Conservation (phyloP, 2,888 invertebrate species). For the Drosophila yooni region DNA sequence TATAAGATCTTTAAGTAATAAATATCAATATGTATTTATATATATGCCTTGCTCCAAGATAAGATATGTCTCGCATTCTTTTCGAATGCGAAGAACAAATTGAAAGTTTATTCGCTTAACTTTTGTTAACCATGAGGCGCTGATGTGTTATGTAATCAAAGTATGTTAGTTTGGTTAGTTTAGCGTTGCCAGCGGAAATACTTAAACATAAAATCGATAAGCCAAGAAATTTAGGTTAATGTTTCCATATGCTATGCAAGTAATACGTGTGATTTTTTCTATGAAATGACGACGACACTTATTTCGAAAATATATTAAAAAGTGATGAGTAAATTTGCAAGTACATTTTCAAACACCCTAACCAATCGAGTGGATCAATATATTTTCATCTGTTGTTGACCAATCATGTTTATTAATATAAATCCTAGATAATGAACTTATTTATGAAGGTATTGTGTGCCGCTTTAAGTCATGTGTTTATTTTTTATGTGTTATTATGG, state of each 20-base stretch:
- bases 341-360: background rate
- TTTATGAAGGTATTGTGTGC: background rate
- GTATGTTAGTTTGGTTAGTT: conserved; percentile 17
- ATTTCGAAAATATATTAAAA: background rate
- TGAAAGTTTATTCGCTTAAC: conserved; percentile 22
- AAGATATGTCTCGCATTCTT: conserved; percentile 65
- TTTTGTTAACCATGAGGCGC: conserved; percentile 37
- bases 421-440: background rate
- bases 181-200: conserved; percentile 58
- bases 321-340: background rate
- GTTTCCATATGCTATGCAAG: conserved; percentile 12
- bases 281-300: background rate
- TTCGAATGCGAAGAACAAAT: conserved; percentile 30
- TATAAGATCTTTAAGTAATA: conserved; percentile 28
- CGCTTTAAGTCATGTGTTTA: background rate
- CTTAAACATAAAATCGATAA: conserved; percentile 57
- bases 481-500: background rate
- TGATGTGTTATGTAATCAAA: conserved; percentile 35
- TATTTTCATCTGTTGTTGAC: background rate
- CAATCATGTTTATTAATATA: background rate
- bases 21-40: conserved; percentile 42
- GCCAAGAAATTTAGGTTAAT: conserved; percentile 65
- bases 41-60: conserved; percentile 48
- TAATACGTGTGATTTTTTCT: conserved; percentile 29
- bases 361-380: background rate